Percentiles rank a stretch among this genome's conserved stretches.
Evolutionary conservation across 2,888 invertebrate species (phyloP).

Genomic region (Andrena dorsata): DNA sequence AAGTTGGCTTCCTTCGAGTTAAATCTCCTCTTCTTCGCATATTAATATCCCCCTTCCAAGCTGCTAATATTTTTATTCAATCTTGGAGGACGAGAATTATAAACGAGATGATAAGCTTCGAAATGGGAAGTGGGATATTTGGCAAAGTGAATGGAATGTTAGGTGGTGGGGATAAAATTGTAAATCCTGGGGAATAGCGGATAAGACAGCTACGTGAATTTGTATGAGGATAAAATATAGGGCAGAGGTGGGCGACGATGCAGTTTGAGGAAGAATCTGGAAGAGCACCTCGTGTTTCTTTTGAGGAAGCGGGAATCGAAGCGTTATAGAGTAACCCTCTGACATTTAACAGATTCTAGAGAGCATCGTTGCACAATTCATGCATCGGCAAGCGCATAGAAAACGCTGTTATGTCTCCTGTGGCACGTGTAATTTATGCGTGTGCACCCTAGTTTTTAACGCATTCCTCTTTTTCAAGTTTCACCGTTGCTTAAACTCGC

Average conservation of each 20-base stretch:
- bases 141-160: too few species aligned
- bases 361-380: slow-evolving; percentile 62
- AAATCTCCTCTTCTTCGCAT: too few species aligned
- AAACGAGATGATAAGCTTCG: too few species aligned
- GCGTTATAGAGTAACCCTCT: slow-evolving; percentile 45
- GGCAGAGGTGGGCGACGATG: too few species aligned
- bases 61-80: too few species aligned
- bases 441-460: slow-evolving; percentile 16
- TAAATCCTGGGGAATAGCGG: too few species aligned
- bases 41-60: too few species aligned
- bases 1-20: background rate
- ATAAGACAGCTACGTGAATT: too few species aligned
- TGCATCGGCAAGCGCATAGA: slow-evolving; percentile 40
- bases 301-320: slow-evolving; percentile 30
- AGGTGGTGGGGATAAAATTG: too few species aligned
- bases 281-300: background rate
- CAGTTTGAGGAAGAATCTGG: background rate
- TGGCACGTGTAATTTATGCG: slow-evolving; percentile 55
- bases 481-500: slow-evolving; percentile 10
- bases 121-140: too few species aligned
- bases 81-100: too few species aligned
- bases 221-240: too few species aligned
- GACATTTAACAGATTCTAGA: slow-evolving; percentile 67
- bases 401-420: slow-evolving; percentile 21
- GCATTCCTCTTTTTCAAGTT: slow-evolving; percentile 2